phyloP scores from a whole-genome alignment of 2,797 vertebrate genomes.

The Botia kubotai region DNA sequence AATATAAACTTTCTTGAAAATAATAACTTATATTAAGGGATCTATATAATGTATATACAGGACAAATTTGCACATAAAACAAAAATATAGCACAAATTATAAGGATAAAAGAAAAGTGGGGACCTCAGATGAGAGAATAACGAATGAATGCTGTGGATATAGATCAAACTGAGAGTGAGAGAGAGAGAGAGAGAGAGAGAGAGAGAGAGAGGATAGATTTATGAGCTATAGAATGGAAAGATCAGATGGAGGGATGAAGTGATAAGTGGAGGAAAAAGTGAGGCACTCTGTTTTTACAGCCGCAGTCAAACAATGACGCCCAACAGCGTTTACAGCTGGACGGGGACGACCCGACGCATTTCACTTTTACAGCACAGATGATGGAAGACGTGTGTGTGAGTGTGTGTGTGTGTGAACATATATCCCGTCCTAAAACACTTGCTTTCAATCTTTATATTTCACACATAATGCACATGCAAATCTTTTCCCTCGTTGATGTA shows the following conservation, averaged over 20 bases:
- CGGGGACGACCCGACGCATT: conserved; percentile 35
- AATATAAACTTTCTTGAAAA: background rate
- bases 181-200: conserved; percentile 15
- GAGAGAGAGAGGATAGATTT: conserved; percentile 52
- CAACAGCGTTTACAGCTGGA: conserved; percentile 42
- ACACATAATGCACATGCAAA: conserved; percentile 11
- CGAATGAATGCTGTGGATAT: conserved; percentile 38
- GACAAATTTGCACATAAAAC: background rate
- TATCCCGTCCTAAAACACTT: background rate
- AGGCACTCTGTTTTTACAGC: conserved; percentile 60
- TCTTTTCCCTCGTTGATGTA: conserved; percentile 12
- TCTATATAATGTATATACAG: background rate
- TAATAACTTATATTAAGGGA: background rate
- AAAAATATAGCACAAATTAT: background rate
- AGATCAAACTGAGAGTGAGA: conserved; percentile 26
- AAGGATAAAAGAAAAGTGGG: background rate
- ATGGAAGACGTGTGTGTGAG: conserved; percentile 26
- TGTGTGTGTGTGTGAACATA: conserved; percentile 15
- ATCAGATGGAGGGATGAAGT: conserved; percentile 52
- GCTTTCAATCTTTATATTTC: conserved; percentile 18
- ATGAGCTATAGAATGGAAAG: conserved; percentile 37
- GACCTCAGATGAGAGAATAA: conserved; percentile 23
- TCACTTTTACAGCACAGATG: conserved; percentile 49
- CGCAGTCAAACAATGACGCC: conserved; percentile 53
- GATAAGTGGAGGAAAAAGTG: conserved; percentile 54